These are phyloP conservation scores for Sepioteuthis lessoniana DNA, from an alignment of 2,888 invertebrate species.

Conservation along the genomic window DNA sequence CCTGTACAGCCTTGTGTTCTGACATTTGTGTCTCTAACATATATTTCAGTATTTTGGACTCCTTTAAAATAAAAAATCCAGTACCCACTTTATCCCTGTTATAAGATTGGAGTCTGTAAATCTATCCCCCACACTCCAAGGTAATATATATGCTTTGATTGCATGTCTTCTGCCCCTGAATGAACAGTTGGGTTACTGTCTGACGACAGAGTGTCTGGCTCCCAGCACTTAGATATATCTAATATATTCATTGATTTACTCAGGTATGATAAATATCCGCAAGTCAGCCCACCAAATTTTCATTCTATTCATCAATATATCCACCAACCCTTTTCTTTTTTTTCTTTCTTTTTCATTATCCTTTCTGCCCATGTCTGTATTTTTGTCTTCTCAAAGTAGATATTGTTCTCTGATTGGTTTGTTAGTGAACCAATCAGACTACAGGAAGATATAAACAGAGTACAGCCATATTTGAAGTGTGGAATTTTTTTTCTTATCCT, in stretches of 20 bases:
- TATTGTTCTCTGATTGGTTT: neutral
- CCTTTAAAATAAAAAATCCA: neutral
- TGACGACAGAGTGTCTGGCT: neutral
- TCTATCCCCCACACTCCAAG: neutral
- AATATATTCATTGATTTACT: slow-evolving; percentile 15
- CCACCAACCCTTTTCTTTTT: neutral
- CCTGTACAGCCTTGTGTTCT: neutral
- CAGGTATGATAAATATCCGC: neutral
- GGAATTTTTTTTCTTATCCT: neutral
- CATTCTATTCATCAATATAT: neutral
- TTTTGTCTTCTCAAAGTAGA: neutral
- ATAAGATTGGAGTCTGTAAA: neutral
- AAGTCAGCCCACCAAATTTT: neutral
- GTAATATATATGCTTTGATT: slow-evolving; percentile 19
- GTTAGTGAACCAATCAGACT: neutral
- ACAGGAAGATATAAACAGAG: too few species aligned
- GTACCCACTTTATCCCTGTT: neutral
- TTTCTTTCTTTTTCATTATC: neutral
- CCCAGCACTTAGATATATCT: neutral
- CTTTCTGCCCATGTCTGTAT: neutral
- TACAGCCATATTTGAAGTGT: neutral
- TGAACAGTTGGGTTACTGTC: slow-evolving; percentile 11
- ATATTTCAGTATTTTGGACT: neutral
- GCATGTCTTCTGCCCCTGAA: slow-evolving; percentile 21
- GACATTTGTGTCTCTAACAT: neutral